phyloP scores from a whole-genome alignment of 2,888 invertebrate genomes.

The Conomelus anceps region DNA sequence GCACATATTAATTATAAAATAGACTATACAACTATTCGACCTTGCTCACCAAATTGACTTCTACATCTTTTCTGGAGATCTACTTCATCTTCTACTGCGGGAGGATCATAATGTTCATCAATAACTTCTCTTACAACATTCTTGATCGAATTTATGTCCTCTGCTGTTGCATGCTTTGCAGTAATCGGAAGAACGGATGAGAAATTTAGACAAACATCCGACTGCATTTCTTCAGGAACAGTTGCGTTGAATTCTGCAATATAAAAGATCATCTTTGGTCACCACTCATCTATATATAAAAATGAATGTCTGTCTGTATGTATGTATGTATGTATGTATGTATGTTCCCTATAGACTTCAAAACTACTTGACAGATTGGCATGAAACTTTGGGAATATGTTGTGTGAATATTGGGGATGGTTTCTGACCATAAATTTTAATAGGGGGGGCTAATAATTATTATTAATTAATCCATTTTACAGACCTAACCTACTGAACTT shows the following conservation, averaged over 20 bases:
- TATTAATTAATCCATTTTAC: no score
- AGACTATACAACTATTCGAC: neutral
- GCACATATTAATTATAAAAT: neutral
- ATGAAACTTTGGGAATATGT: no score
- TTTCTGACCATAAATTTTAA: no score
- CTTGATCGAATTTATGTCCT: constrained; percentile 53
- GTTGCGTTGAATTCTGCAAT: constrained; percentile 44
- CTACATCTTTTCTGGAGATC: constrained; percentile 22
- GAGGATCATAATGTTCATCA: constrained; percentile 47
- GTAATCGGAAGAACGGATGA: constrained; percentile 71
- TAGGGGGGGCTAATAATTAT: no score
- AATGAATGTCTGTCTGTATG: no score
- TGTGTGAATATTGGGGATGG: no score
- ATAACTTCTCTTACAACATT: constrained; percentile 54
- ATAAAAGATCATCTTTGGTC: no score
- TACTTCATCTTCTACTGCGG: constrained; percentile 12
- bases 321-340: no score
- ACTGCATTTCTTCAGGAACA: constrained; percentile 60
- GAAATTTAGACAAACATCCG: constrained; percentile 62
- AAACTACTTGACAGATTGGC: no score
- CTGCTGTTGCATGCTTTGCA: constrained; percentile 49
- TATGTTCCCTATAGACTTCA: no score
- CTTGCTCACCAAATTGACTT: neutral
- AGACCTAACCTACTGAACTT: no score
- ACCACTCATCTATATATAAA: no score